A percentile compares a stretch with the other conserved stretches of the same genome.
These are phyloP conservation scores for Xerus rutilus DNA, from an alignment of 2,797 vertebrate genomes.

Conservation along the genomic window DNA sequence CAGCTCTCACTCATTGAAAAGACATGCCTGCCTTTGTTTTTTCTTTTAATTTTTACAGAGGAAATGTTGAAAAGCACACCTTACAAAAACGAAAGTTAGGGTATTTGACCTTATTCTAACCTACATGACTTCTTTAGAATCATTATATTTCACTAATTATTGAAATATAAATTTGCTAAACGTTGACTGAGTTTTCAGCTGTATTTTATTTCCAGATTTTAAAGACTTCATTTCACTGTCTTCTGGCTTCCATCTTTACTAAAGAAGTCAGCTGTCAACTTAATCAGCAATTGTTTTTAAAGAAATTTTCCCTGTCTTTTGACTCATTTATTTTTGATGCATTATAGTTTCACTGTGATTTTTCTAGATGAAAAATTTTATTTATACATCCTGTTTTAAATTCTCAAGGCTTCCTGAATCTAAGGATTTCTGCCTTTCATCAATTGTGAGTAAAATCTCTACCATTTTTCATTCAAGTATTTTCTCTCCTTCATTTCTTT, in stretches of 20 bases:
- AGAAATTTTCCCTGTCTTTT: not conserved
- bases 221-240: not conserved
- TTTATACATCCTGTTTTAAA: not conserved
- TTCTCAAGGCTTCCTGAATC: not conserved
- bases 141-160: not conserved
- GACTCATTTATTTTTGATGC: not conserved
- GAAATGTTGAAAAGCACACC: not conserved
- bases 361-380: not conserved
- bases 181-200: not conserved
- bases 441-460: not conserved
- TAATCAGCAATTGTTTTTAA: not conserved
- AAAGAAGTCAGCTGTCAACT: not conserved
- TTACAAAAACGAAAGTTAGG: slow-evolving; percentile 11
- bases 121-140: not conserved
- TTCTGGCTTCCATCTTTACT: not conserved
- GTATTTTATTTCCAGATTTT: slow-evolving; percentile 37
- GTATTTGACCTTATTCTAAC: not conserved
- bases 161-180: not conserved
- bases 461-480: not conserved
- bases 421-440: not conserved
- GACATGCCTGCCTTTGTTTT: not conserved
- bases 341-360: not conserved
- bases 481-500: not conserved
- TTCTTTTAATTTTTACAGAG: not conserved
- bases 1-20: not conserved